Evolutionary conservation across 2,888 invertebrate genomes (phyloP), one percentile per base, ranked within the genome.

Genomic region (Acleris literana): DNA sequence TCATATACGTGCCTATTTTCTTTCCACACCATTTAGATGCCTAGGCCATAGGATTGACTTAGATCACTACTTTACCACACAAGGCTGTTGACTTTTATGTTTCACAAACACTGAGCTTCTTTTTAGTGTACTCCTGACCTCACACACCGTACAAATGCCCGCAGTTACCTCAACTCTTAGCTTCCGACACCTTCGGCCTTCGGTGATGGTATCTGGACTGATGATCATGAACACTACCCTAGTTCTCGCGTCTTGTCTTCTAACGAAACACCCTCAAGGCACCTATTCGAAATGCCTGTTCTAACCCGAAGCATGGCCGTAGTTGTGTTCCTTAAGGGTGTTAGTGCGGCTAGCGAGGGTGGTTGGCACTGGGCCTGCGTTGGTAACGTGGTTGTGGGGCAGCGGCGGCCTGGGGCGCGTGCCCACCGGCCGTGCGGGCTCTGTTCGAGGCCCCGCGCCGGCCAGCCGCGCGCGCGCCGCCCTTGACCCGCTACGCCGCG

Each of bases 401-500:
- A 90, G 91, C 90, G 88, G 89, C 78, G 85, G 86, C 87, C 79
- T 89, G 90, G 91, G 90, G 90, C 74, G 87, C 81, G 70, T 90
- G 92, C 82, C 88, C 90, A 76, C 93, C 91, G 84, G 93, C 87
- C 85, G 93, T 93, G 81, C 90, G 90, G 79, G 93, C 90, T 88
- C 90, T 92, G 90, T 93, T 89, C 85, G 90, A 90, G 88, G 86
- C 84, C 74, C 91, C 89, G 75, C 83, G 81, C 79, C 86, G 85
- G 78, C 86, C 87, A 72, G 85, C 86, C 75, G 86, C 87, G 74
- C 87, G 88, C 51, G 87, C 87, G 68, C 92, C 93, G 72, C 90
- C 94, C 71, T 87, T 94, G 84, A 94, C 94, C 78, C 93, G 94
- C 83, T 93, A 94, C 91, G 93, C 93, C 75, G 93, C 94, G 76